phyloP scores from a whole-genome alignment of 2,888 invertebrate genomes.

The Nemotelus pantherinus region DNA sequence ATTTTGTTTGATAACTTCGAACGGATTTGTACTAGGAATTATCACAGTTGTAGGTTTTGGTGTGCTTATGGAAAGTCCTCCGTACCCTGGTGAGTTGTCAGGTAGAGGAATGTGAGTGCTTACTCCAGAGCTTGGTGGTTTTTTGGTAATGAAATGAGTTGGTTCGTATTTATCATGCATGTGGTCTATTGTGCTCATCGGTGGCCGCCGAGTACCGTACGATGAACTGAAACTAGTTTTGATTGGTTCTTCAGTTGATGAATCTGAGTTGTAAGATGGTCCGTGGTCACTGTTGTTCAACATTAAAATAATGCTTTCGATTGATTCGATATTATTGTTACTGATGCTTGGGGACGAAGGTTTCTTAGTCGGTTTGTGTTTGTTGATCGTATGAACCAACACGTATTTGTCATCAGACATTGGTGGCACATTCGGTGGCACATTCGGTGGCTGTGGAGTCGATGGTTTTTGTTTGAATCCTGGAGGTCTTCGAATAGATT shows the following conservation, averaged over 20 bases:
- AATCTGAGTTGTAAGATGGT: conserved; percentile 57
- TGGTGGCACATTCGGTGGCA: not conserved
- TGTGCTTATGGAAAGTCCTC: conserved; percentile 54
- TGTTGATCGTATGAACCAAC: conserved; percentile 68
- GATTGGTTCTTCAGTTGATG: conserved; percentile 44
- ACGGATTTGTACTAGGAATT: conserved; percentile 65
- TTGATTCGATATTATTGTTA: conserved; percentile 65
- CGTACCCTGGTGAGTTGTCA: conserved; percentile 59
- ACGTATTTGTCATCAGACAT: conserved; percentile 63
- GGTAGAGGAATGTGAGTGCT: conserved; percentile 46
- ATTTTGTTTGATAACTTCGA: conserved; percentile 16
- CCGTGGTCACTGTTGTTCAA: conserved; percentile 67
- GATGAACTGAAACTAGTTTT: conserved; percentile 57
- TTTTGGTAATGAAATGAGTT: conserved; percentile 54
- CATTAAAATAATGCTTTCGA: conserved; percentile 73
- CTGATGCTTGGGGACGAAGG: conserved; percentile 53
- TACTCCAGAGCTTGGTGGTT: conserved; percentile 53
- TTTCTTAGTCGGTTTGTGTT: conserved; percentile 59
- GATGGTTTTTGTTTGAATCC: conserved; percentile 69
- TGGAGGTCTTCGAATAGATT: conserved; percentile 66
- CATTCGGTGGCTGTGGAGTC: conserved; percentile 48
- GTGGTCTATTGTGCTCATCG: conserved; percentile 52
- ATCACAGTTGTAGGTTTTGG: conserved; percentile 62
- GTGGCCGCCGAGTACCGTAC: conserved; percentile 48
- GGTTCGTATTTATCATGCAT: conserved; percentile 51